Percentiles rank a stretch among this genome's conserved stretches.
Evolutionary conservation across 2,888 invertebrate species (phyloP).

Genomic region (Drosophila pseudotalamancana): DNA sequence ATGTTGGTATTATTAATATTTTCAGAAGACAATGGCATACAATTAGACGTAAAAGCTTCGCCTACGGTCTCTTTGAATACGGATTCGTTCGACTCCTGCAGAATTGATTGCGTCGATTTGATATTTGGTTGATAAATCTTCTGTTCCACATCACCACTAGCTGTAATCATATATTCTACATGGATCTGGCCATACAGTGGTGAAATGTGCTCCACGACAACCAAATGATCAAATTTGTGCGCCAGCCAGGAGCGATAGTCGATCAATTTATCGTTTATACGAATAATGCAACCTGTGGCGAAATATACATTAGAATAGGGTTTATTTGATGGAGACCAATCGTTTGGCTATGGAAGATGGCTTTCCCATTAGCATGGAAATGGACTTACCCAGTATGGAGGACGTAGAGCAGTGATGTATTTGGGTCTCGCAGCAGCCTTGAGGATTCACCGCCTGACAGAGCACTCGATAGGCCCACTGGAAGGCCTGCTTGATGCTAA

Average conservation of each 20-base stretch:
- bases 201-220: slow-evolving; percentile 70
- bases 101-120: too few relatives aligned
- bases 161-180: slow-evolving; percentile 57
- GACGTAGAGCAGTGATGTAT: slow-evolving; percentile 85
- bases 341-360: too few relatives aligned
- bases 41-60: too few relatives aligned
- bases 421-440: slow-evolving; percentile 47
- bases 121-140: slow-evolving; percentile 31
- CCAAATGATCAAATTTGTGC: slow-evolving; percentile 81
- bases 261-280: slow-evolving; percentile 95
- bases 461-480: slow-evolving; percentile 96
- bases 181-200: slow-evolving; percentile 48
- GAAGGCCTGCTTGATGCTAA: slow-evolving; percentile 93
- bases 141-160: slow-evolving; percentile 54
- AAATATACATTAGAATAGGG: not conserved
- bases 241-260: slow-evolving; percentile 85
- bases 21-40: too few relatives aligned
- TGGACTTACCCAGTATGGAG: slow-evolving; percentile 86
- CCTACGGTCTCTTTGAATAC: too few relatives aligned
- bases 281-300: slow-evolving; percentile 90
- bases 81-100: not conserved
- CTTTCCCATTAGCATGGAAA: too few relatives aligned
- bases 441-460: slow-evolving; percentile 88
- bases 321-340: too few relatives aligned
- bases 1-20: too few relatives aligned